These are phyloP conservation scores for Enteromius fasciolatus DNA, from an alignment of 2,797 vertebrate species.

Conservation along the genomic window DNA sequence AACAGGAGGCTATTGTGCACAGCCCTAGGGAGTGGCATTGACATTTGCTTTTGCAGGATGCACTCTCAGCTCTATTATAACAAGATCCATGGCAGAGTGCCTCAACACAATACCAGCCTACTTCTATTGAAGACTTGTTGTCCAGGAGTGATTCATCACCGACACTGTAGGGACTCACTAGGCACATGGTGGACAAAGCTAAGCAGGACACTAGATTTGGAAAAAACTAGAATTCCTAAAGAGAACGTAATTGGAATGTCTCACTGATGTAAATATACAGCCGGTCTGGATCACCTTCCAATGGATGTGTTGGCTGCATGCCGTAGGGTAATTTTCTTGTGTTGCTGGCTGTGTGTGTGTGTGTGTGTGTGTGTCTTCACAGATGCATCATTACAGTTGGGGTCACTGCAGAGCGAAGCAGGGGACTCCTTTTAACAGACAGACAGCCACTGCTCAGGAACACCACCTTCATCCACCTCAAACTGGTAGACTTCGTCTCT, in stretches of 20 bases:
- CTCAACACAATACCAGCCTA: constrained; percentile 45
- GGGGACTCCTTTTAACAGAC: constrained; percentile 37
- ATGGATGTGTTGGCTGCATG: constrained; percentile 33
- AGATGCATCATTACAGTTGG: constrained; percentile 27
- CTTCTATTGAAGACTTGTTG: constrained; percentile 49
- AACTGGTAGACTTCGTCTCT: constrained; percentile 36
- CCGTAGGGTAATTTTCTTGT: constrained; percentile 25
- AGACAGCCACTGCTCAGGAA: constrained; percentile 25
- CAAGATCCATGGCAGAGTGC: constrained; percentile 54
- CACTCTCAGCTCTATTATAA: constrained; percentile 59
- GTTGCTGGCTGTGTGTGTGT: constrained; percentile 11
- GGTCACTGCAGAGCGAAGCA: constrained; percentile 33
- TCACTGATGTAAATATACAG: constrained; percentile 31
- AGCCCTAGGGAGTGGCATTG: constrained; percentile 59
- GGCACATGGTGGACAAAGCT: constrained; percentile 38
- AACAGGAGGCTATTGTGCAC: constrained; percentile 57
- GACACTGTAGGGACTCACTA: constrained; percentile 37
- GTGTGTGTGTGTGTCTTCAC: constrained; percentile 5
- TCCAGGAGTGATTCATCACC: constrained; percentile 52
- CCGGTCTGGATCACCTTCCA: constrained; percentile 3
- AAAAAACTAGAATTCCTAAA: constrained; percentile 33
- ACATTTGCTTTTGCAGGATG: constrained; percentile 62
- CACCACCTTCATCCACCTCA: constrained; percentile 32
- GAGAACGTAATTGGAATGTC: constrained; percentile 42
- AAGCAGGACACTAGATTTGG: constrained; percentile 14